Evolutionary conservation across 1,140 invertebrate genomes (phyloP), one percentile per base, ranked within the genome.

Genomic region (Neuroterus valhalla): DNA sequence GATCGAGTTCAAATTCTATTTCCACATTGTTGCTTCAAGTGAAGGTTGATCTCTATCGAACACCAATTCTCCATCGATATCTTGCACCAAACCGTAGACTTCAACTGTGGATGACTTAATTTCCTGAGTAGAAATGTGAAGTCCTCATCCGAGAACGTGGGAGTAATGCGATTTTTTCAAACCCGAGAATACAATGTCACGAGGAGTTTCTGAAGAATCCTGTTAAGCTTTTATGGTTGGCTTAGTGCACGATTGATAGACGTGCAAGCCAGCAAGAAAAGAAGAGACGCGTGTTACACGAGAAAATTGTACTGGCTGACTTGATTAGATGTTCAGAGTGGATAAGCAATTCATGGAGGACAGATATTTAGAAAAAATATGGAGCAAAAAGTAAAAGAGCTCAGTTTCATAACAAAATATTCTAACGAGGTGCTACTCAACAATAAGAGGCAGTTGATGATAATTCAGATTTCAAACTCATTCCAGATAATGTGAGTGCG

Each of bases 11-110:
- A 46, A 38, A 72, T 72, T 66, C 43, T 44, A 72, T 72, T 72
- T 72, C 46, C 70, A 66, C 44, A 44, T 72, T 66, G 62, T 46
- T 23, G 66, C 26, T 6, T 21, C 70, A 44, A 52, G 31, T 62
- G 62, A 43, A 14, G 55, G 43, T 72, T 72, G 74, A 78, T 75
- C 70, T 76, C 70, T 68, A 50, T 62, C 62, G 55, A 75, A 81
- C 79, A 77, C 74, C 43, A 70, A 72, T 74, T 78, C 68, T 62
- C 73, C 73, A 77, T 80, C 66, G 69, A 50, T 46, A 62, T 11
- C 31, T 62, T 26, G 26, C 55, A 26, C 4, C 14, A 14, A 38
- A 62, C 55, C 55, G 31, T 62, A 14, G 52, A 62, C 23, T 62
- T 62, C 11, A 31, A 62, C 14, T 26, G 31, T 31, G 26, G 23